A percentile compares a stretch with the other conserved stretches of the same genome.
Conservation (phyloP, 2,113 vertebrate genomes). For the Meleagris gallopavo region DNA sequence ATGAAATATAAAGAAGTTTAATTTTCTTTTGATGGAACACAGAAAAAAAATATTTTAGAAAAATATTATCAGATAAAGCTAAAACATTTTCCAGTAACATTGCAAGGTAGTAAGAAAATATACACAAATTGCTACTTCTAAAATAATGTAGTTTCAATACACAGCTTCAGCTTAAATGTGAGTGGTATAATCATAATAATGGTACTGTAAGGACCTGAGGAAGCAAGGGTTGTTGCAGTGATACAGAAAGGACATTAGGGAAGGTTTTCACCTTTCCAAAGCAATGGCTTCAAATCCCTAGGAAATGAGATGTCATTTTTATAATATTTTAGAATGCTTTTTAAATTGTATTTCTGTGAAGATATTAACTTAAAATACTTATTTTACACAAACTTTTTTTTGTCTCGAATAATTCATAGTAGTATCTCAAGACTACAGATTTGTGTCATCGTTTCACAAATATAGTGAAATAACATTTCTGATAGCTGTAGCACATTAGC, state of each 20-base stretch:
- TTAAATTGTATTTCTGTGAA: background rate
- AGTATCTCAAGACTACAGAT: background rate
- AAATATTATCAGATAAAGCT: background rate
- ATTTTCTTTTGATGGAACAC: background rate
- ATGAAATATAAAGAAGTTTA: conserved; percentile 10
- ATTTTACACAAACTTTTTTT: background rate
- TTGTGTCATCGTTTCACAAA: background rate
- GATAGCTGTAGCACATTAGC: background rate
- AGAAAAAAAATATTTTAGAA: background rate
- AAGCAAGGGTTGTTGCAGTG: background rate
- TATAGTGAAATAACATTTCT: background rate
- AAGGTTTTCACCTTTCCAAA: background rate
- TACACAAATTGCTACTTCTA: background rate
- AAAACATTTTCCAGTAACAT: background rate
- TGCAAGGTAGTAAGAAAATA: background rate
- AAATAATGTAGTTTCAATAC: background rate
- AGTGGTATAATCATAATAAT: background rate
- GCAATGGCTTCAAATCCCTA: background rate
- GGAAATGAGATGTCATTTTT: background rate
- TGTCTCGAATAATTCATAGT: background rate
- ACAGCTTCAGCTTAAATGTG: background rate
- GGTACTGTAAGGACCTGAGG: background rate
- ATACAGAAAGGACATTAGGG: background rate
- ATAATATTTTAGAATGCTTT: background rate
- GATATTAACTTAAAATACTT: background rate